phyloP scores from a whole-genome alignment of 2,888 invertebrate genomes.

The Ernsta delagoae region DNA sequence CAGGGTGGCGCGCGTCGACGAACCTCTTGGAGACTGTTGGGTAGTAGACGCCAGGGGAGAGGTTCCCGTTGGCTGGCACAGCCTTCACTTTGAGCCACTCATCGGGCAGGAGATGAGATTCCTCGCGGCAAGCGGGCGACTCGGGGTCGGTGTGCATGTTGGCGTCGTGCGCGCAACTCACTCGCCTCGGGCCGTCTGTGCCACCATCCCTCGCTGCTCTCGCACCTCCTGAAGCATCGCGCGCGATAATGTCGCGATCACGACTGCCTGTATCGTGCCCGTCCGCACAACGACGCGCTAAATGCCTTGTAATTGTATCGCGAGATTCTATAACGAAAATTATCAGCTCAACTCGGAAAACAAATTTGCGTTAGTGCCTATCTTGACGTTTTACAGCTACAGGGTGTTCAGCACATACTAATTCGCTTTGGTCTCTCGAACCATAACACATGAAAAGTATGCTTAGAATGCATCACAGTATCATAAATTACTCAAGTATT shows the following conservation, averaged over 20 bases:
- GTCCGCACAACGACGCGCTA: conserved; percentile 71
- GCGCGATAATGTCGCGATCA: conserved; percentile 81
- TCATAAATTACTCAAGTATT: conserved; percentile 12
- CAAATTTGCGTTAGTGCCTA: conserved; percentile 71
- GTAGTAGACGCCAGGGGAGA: conserved; percentile 81
- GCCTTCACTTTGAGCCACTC: conserved; percentile 80
- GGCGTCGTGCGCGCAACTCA: conserved; percentile 58
- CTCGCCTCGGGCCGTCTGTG: conserved; percentile 63
- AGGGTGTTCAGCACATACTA: conserved; percentile 53
- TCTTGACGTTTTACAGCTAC: conserved; percentile 61
- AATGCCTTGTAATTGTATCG: conserved; percentile 81
- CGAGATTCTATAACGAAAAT: conserved; percentile 79
- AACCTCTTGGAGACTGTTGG: conserved; percentile 79
- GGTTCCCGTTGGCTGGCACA: conserved; percentile 73
- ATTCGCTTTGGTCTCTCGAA: neutral
- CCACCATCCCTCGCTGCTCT: conserved; percentile 65
- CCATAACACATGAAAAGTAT: neutral
- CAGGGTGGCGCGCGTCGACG: no score
- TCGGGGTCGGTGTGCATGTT: conserved; percentile 79
- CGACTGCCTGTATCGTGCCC: conserved; percentile 73
- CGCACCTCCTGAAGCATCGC: conserved; percentile 79
- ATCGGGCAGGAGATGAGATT: conserved; percentile 77
- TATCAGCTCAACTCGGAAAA: conserved; percentile 79
- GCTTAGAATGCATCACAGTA: conserved; percentile 8
- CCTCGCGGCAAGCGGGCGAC: conserved; percentile 79